These are phyloP conservation scores for Nephotettix cincticeps DNA, from an alignment of 1,140 invertebrate genomes.

Conservation along the genomic window DNA sequence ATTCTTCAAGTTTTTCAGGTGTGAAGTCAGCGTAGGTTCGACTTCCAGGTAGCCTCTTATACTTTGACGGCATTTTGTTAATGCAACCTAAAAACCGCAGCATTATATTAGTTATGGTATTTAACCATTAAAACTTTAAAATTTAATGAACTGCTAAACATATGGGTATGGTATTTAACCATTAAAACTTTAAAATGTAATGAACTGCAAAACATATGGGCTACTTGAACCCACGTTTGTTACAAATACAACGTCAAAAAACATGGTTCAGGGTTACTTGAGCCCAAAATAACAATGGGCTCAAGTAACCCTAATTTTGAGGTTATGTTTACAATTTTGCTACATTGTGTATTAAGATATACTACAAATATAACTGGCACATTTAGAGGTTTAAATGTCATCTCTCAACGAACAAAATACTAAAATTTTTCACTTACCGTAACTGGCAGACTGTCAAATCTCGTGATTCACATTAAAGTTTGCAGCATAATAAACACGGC, in stretches of 20 bases:
- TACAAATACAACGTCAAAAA: too few relatives aligned
- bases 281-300: neutral
- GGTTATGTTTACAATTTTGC: too few relatives aligned
- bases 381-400: too few relatives aligned
- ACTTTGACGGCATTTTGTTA: slow-evolving; percentile 11
- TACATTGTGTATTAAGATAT: too few relatives aligned
- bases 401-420: too few relatives aligned
- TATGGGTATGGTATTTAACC: too few relatives aligned
- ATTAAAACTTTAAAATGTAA: neutral
- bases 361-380: too few relatives aligned
- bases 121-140: neutral
- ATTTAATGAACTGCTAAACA: neutral
- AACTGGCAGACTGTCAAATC: too few relatives aligned
- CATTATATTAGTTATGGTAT: neutral
- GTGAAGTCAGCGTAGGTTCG: slow-evolving; percentile 30
- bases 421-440: too few relatives aligned
- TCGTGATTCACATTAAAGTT: too few relatives aligned
- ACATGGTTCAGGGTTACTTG: neutral
- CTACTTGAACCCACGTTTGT: slow-evolving; percentile 11
- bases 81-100: neutral
- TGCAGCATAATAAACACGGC: too few relatives aligned
- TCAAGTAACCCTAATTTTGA: slow-evolving; percentile 15
- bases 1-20: slow-evolving; percentile 23
- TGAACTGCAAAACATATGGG: neutral
- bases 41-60: slow-evolving; percentile 25